Base-by-base conservation (phyloP, 2,113 vertebrate species). In the Notothenia rossii region DNA sequence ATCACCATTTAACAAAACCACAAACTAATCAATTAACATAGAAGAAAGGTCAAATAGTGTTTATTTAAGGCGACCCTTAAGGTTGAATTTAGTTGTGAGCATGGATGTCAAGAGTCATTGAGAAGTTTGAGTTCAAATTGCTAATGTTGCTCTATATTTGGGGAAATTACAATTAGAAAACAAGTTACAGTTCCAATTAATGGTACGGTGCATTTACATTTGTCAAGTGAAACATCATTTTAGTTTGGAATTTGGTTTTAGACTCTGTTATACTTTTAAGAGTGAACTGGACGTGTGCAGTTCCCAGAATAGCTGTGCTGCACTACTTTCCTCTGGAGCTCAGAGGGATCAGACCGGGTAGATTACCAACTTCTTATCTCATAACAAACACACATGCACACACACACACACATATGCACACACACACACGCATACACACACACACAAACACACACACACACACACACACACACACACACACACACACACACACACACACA, bases 301-400 rank as follows among this genome's bases (percentile, higher is more conserved):
- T 49, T 89, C 90, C 83, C 69, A 88, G 82, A 94, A 93, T 90
- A 92, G 84, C 71, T 64, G 33, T 36, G 33, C 43, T 70, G 56
- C 60, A 22, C 60, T 85, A 49, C 56, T 87, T 40, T 89, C 14
- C 65, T 77, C 72, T 85, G 86, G 10, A 84, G 84, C 74, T 87
- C 85, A 75, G 74, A 51, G 62, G 88, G 90, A 92, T 94, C 90
- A 93, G 81, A 12, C 71, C 56, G 79, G 18, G 67, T 79, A 91
- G 93, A 94, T 94, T 94, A 93, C 49, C 45, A 81, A 33, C 76
- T 88, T 63, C 91, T 95, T 91, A 95, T 89, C 89, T 75, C 46
- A 50, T 25, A 46, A 43, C 61, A 14, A 48, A 29, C 7, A 29
- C 58, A 58, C 18, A 29, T 46, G 79, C 65, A 70, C 14, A 63